Percentiles rank a stretch among this genome's conserved stretches.
These are phyloP conservation scores for Phalloptychus januarius DNA, from an alignment of 2,797 vertebrate species.

Conservation along the genomic window DNA sequence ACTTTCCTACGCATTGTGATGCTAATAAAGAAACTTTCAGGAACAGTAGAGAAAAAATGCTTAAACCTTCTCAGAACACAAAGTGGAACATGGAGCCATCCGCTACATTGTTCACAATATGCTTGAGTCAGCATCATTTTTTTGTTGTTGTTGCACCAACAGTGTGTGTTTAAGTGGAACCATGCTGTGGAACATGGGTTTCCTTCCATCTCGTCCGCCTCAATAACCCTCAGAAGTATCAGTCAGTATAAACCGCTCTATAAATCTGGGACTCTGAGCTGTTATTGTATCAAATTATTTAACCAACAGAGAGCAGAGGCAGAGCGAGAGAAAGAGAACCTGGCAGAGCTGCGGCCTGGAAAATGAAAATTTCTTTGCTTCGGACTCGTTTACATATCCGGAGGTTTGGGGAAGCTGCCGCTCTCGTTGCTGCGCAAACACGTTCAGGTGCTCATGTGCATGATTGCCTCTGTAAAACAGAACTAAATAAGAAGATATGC, in stretches of 20 bases:
- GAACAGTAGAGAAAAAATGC: neutral
- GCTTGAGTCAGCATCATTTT: slow-evolving; percentile 33
- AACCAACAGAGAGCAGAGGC: slow-evolving; percentile 31
- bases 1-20: too few relatives aligned
- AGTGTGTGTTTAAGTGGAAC: slow-evolving; percentile 38
- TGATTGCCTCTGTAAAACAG: slow-evolving; percentile 32
- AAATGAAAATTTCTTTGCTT: slow-evolving; percentile 33
- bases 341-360: neutral
- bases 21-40: neutral
- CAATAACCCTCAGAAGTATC: slow-evolving; percentile 34
- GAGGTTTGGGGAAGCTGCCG: slow-evolving; percentile 47
- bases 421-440: slow-evolving; percentile 45
- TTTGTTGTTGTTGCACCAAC: neutral
- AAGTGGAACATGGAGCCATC: slow-evolving; percentile 2
- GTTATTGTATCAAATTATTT: slow-evolving; percentile 43
- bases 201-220: slow-evolving; percentile 12
- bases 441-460: slow-evolving; percentile 11
- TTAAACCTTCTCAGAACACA: neutral
- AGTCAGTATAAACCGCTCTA: slow-evolving; percentile 40
- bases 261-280: slow-evolving; percentile 52
- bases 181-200: slow-evolving; percentile 44
- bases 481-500: slow-evolving; percentile 3
- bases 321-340: neutral
- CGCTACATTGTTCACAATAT: slow-evolving; percentile 5
- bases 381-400: slow-evolving; percentile 52